Base-by-base conservation (phyloP, 2,888 invertebrate species). In the Callosobruchus maculatus region DNA sequence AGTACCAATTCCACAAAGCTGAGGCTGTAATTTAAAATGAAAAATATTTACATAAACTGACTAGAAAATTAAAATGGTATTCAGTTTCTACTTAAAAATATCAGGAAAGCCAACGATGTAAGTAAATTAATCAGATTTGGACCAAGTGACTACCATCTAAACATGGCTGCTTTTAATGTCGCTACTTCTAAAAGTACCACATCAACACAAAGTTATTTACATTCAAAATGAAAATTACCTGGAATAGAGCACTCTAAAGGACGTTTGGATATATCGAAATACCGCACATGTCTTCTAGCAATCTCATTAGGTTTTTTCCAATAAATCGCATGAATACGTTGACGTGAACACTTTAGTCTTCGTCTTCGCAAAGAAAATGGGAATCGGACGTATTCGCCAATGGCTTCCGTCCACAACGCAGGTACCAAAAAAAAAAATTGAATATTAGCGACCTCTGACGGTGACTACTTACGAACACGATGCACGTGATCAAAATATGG, bases 291-390 rank as follows among this genome's bases (percentile, higher is more conserved):
- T 22, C 22, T 68, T 68, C 21, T 68, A 21, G 7, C 68, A 68
- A 68, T 68, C 22, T 68, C 22, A 68, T 22, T 68, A 21, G 20
- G 2, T 68, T 68, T 21, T 68, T 13, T 21, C 22, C 21, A 21
- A 68, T 22, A 68, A 22, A 4, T 68, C 22, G 22, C 22, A 77
- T 71, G 74, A 78, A 78, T 81, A 77, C 73, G 78, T 73, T 78
- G 78, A 80, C 80, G 81, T 79, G 80, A 79, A 81, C 83, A 78
- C 81, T 80, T 78, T 80, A 79, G 80, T 79, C 79, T 80, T 81
- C 80, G 79, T 79, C 79, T 80, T 81, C 80, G 79, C 80, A 80
- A 79, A 78, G 77, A 82, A 82, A 83, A 82, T 68, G 68, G 68
- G 13, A 68, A 68, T 21, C 68, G 68, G 9, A 68, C 68, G 20